Evolutionary conservation across 2,888 invertebrate species (phyloP).

Genomic region (Drosophila dives): DNA sequence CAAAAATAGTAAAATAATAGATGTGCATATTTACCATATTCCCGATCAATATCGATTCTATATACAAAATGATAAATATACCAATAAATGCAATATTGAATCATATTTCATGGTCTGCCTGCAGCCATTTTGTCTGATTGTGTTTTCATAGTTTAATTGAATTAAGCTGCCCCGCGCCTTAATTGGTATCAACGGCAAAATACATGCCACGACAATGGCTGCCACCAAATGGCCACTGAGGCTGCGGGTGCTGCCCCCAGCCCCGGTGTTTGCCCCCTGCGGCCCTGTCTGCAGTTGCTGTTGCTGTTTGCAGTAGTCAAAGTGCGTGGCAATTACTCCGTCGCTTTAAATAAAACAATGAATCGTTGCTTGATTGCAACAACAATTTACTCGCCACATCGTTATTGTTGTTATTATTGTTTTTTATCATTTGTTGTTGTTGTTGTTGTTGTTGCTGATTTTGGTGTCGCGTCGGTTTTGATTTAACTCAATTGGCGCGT

Average conservation of each 20-base stretch:
- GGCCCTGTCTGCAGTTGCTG: constrained; percentile 29
- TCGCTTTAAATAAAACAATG: constrained; percentile 80
- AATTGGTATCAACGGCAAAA: constrained; percentile 64
- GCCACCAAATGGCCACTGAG: constrained; percentile 36
- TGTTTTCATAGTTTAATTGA: constrained; percentile 60
- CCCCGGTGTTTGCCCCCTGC: background rate
- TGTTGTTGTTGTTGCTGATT: constrained; percentile 27
- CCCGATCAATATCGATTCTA: constrained; percentile 24
- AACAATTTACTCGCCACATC: constrained; percentile 44
- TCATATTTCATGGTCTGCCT: constrained; percentile 10
- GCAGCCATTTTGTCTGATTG: constrained; percentile 46
- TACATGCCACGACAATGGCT: constrained; percentile 59
- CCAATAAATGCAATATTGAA: constrained; percentile 5
- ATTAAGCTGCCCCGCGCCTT: constrained; percentile 65
- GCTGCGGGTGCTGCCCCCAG: constrained; percentile 62
- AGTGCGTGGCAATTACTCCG: constrained; percentile 81
- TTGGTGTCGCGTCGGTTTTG: constrained; percentile 69
- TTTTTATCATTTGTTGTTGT: constrained; percentile 14
- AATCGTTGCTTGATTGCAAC: constrained; percentile 73
- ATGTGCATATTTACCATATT: background rate
- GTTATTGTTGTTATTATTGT: constrained; percentile 36
- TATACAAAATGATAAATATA: background rate
- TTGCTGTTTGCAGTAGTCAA: constrained; percentile 59
- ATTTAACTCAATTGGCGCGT: constrained; percentile 76
- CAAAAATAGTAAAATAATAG: background rate